Evolutionary conservation across 2,888 invertebrate species (phyloP), one percentile per base, ranked within the genome.

Genomic region (Aelia acuminata): DNA sequence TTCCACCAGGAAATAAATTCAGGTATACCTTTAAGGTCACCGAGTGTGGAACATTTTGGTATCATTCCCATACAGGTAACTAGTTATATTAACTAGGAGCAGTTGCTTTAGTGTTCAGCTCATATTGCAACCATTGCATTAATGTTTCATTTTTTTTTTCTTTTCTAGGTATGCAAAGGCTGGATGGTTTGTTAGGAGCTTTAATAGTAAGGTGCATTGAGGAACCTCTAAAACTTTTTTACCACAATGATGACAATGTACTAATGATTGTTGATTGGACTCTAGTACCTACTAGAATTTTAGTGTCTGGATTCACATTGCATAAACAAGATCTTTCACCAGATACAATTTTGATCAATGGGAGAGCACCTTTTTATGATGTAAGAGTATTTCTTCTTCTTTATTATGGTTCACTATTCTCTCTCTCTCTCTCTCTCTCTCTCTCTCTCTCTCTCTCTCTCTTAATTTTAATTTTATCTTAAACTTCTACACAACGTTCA

Each of bases 1-100:
- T 75, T 39, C 31, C 31, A 20, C 75, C 75, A 39, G 75, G 75
- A 18, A 75, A 75, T 75, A 75, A 75, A 75, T 75, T 75, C 35
- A 75, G 75, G 22, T 75, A 75, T 39, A 39, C 10, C 35, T 75
- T 75, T 35, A 75, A 22, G 75, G 20, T 75, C 20, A 31, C 75
- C 7, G 75, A 75, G 31, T 75, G 75, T 39, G 75, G 75, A 39
- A 20, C 75, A 39, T 75, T 75, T 75, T 75, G 75, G 75, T 75
- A 75, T 39, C 75, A 75, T 75, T 75, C 75, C 35, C 75, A 75
- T 75, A 39, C 75, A 75, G 75, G 75, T 75, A 31, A 75, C 18
- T 39, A 35, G 35, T 75, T 39, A 70, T 10, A 31, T 15, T 31
- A 26, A 10, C 5, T 3, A 63, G 8, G 7, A 50, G 22, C 5